A percentile compares a stretch with the other conserved stretches of the same genome.
These are phyloP conservation scores for Drosophila erecta DNA, from an alignment of 1,140 invertebrate genomes.

Conservation along the genomic window DNA sequence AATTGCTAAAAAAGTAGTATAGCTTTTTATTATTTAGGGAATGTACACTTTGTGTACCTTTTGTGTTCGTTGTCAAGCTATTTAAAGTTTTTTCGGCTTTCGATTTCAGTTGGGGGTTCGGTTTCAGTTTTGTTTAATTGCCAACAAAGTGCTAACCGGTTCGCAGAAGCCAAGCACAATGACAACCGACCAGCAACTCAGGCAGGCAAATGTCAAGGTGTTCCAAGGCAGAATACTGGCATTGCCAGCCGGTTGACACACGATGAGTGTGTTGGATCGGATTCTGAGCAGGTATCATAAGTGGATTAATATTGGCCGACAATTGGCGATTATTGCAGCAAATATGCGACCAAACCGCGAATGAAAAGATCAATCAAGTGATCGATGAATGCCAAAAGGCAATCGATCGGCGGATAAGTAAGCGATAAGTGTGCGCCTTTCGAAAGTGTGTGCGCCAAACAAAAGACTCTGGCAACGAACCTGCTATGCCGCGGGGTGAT, in stretches of 20 bases:
- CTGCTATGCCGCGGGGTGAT: conserved; percentile 1
- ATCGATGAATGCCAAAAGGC: neutral
- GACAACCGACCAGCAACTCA: conserved; percentile 23
- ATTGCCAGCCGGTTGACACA: conserved; percentile 53
- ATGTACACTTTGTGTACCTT: neutral
- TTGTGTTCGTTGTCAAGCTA: no score
- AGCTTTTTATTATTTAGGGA: neutral
- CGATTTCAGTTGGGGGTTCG: conserved; percentile 10
- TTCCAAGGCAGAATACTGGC: conserved; percentile 45
- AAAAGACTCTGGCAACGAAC: conserved; percentile 51
- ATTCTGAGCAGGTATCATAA: conserved; percentile 10
- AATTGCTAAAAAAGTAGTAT: no score
- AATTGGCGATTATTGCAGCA: conserved; percentile 16
- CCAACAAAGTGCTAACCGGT: conserved; percentile 58
- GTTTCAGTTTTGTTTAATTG: conserved; percentile 58
- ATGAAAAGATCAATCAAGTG: conserved; percentile 21
- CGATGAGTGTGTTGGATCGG: conserved; percentile 5
- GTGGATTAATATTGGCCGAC: conserved; percentile 7
- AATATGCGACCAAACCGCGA: conserved; percentile 22
- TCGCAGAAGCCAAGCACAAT: conserved; percentile 38
- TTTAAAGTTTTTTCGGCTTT: conserved; percentile 16
- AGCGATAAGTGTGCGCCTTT: conserved; percentile 14
- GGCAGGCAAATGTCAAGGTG: conserved; percentile 65
- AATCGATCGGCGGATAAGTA: conserved; percentile 4
- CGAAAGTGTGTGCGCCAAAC: conserved; percentile 30